Percentiles rank a stretch among this genome's conserved stretches.
Conservation (phyloP, 1,140 invertebrate genomes). For the Drosophila oshimai region DNA sequence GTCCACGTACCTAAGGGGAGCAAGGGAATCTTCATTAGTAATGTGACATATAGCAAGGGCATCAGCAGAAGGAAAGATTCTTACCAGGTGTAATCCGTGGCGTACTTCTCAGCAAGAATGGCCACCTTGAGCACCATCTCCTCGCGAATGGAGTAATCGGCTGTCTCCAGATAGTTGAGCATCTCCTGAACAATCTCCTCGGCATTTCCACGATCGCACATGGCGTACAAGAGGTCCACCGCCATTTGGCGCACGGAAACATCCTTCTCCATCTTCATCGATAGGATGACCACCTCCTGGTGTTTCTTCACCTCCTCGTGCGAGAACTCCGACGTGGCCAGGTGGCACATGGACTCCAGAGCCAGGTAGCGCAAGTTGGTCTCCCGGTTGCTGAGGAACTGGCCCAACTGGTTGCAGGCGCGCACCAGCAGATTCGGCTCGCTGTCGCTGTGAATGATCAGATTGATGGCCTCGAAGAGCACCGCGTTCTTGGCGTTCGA, state of each 20-base stretch:
- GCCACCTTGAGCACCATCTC: constrained; percentile 99
- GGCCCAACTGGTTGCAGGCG: constrained; percentile 99
- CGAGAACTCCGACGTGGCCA: constrained; percentile 99
- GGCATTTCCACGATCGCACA: constrained; percentile 99
- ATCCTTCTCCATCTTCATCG: constrained; percentile 99
- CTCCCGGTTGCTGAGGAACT: constrained; percentile 99
- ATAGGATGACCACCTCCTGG: constrained; percentile 99
- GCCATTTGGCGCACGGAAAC: constrained; percentile 99
- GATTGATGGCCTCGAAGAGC: constrained; percentile 99
- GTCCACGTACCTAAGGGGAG: constrained; percentile 89
- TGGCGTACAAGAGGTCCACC: constrained; percentile 99
- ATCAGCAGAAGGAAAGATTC: constrained; percentile 54
- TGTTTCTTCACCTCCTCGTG: constrained; percentile 99
- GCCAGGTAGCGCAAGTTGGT: constrained; percentile 99
- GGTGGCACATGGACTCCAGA: constrained; percentile 99
- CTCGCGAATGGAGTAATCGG: constrained; percentile 99
- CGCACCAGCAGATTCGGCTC: constrained; percentile 98
- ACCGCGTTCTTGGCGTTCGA: constrained; percentile 99
- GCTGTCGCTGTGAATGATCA: constrained; percentile 99
- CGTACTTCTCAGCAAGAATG: constrained; percentile 99
- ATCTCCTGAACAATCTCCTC: constrained; percentile 99
- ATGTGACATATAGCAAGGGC: no score
- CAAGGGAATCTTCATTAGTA: no score
- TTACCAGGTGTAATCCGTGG: constrained; percentile 98
- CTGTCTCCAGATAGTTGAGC: constrained; percentile 99